Evolutionary conservation across 2,888 invertebrate species (phyloP).

Genomic region (Drosophila nigricruria): DNA sequence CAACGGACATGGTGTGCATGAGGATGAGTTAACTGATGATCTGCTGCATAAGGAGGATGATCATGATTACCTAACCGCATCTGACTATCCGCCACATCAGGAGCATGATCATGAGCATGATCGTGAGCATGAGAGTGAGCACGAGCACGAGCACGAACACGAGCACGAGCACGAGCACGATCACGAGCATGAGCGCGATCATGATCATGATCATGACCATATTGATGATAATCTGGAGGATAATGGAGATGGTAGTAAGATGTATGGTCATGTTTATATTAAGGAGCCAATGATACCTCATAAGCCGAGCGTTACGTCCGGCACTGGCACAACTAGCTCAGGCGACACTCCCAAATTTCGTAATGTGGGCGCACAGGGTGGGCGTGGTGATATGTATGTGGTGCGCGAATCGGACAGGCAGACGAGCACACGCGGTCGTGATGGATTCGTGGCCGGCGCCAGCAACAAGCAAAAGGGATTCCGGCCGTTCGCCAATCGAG

Average conservation of each 20-base stretch:
- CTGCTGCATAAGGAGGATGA: slow-evolving; percentile 60
- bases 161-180: slow-evolving; percentile 17
- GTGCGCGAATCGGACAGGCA: slow-evolving; percentile 82
- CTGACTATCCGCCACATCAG: slow-evolving; percentile 78
- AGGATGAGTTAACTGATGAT: slow-evolving; percentile 64
- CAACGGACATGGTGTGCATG: slow-evolving; percentile 40
- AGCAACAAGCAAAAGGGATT: slow-evolving; percentile 82
- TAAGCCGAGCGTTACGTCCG: slow-evolving; percentile 46
- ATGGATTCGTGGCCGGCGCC: slow-evolving; percentile 74
- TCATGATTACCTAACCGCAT: slow-evolving; percentile 69
- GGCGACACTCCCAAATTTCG: slow-evolving; percentile 75
- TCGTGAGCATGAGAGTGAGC: slow-evolving; percentile 19
- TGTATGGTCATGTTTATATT: slow-evolving; percentile 74
- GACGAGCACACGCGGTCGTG: slow-evolving; percentile 74
- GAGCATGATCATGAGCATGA: slow-evolving; percentile 34
- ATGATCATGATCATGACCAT: slow-evolving; percentile 27
- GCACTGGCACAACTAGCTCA: slow-evolving; percentile 32
- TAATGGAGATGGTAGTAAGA: slow-evolving; percentile 53
- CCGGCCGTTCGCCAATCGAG: slow-evolving; percentile 73
- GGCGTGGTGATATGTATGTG: slow-evolving; percentile 82
- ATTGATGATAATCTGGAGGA: slow-evolving; percentile 36
- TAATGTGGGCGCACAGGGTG: slow-evolving; percentile 78
- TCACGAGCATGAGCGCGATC: slow-evolving; percentile 17
- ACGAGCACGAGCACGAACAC: slow-evolving; percentile 19
- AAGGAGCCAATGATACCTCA: slow-evolving; percentile 75